Percentiles rank a stretch among this genome's conserved stretches.
Evolutionary conservation across 2,113 vertebrate genomes (phyloP).

Genomic region (Neogobius melanostomus): DNA sequence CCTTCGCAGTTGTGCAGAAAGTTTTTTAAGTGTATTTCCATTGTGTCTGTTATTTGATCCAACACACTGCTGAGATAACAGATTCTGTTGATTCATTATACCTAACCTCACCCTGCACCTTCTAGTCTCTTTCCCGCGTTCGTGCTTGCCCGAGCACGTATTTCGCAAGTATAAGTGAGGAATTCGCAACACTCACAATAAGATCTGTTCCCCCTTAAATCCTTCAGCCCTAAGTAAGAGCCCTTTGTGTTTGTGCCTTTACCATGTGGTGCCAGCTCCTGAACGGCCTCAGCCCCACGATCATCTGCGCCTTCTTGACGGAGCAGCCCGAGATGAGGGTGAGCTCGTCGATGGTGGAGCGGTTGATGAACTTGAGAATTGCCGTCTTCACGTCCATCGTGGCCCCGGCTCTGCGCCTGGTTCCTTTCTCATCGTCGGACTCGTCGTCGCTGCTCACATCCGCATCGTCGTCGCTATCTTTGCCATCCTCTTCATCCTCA

Average conservation of each 20-base stretch:
- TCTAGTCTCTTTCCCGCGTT: too few relatives aligned
- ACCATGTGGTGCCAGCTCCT: slow-evolving; percentile 89
- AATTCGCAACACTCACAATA: too few relatives aligned
- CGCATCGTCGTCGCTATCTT: slow-evolving; percentile 73
- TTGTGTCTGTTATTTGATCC: too few relatives aligned
- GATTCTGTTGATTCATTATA: too few relatives aligned
- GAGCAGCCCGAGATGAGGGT: slow-evolving; percentile 90
- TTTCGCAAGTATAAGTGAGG: too few relatives aligned
- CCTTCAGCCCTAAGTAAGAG: neutral
- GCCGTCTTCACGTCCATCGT: slow-evolving; percentile 77
- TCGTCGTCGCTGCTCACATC: slow-evolving; percentile 44
- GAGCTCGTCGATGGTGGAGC: slow-evolving; percentile 86
- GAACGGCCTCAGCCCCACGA: slow-evolving; percentile 91
- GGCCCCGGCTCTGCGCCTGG: slow-evolving; percentile 51
- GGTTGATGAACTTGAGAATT: slow-evolving; percentile 87
- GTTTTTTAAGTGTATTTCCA: too few relatives aligned
- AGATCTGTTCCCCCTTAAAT: too few relatives aligned
- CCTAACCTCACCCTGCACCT: too few relatives aligned
- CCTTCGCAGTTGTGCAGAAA: too few relatives aligned
- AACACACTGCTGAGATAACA: too few relatives aligned
- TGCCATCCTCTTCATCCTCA: slow-evolving; percentile 56
- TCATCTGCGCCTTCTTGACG: slow-evolving; percentile 90
- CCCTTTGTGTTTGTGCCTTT: neutral
- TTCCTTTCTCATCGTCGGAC: slow-evolving; percentile 76
- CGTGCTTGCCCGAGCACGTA: too few relatives aligned